phyloP scores from a whole-genome alignment of 2,888 invertebrate genomes.

The Agapetus fuscipes region DNA sequence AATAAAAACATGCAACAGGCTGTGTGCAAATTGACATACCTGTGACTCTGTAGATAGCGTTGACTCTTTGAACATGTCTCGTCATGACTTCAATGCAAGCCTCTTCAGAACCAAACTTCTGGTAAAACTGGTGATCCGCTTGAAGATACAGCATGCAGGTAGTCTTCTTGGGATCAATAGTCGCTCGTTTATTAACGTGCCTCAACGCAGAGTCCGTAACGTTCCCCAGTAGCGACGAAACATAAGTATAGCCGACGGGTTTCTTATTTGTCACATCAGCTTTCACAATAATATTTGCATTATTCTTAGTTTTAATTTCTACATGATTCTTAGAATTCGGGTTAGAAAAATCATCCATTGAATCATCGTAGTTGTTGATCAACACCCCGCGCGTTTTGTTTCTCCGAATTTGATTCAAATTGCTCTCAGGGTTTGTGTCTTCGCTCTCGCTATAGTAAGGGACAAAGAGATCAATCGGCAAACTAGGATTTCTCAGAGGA shows the following conservation, averaged over 20 bases:
- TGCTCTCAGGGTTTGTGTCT: conserved; percentile 32
- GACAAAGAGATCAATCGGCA: conserved; percentile 55
- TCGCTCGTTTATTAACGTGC: conserved; percentile 57
- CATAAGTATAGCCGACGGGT: conserved; percentile 39
- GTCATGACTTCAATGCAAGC: conserved; percentile 94
- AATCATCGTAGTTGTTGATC: conserved; percentile 19
- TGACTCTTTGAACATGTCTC: conserved; percentile 87
- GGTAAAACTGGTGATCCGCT: conserved; percentile 93
- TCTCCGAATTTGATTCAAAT: conserved; percentile 42
- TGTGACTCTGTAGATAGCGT: conserved; percentile 77
- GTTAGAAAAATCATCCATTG: conserved; percentile 41
- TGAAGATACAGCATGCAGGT: conserved; percentile 94
- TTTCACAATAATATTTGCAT: too few relatives aligned
- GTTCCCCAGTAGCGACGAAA: conserved; percentile 31
- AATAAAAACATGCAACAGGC: too few relatives aligned
- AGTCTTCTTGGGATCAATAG: conserved; percentile 77
- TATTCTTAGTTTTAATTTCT: conserved; percentile 50
- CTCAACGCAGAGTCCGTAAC: conserved; percentile 44
- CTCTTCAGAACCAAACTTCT: conserved; percentile 88
- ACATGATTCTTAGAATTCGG: conserved; percentile 59
- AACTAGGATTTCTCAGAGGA: conserved; percentile 53
- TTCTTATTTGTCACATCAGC: conserved; percentile 54
- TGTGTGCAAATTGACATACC: too few relatives aligned
- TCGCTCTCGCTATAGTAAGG: conserved; percentile 55
- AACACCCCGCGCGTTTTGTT: conserved; percentile 38